These are phyloP conservation scores for Cheilosia urbana DNA, from an alignment of 2,888 invertebrate species.

Conservation along the genomic window DNA sequence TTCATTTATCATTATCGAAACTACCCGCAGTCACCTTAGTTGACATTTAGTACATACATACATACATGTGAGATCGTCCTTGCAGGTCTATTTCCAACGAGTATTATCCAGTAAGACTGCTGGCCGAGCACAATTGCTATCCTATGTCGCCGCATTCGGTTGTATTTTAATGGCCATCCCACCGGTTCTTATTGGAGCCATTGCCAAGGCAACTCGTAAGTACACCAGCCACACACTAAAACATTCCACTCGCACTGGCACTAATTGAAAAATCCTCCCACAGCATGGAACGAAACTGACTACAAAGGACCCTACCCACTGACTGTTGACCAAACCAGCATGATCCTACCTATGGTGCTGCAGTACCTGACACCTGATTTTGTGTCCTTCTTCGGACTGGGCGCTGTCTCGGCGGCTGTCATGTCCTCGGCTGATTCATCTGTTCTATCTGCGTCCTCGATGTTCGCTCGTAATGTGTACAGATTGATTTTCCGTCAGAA, in stretches of 20 bases:
- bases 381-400: conserved; percentile 98
- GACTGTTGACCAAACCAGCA: conserved; percentile 91
- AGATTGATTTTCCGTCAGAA: conserved; percentile 97
- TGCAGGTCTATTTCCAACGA: conserved; percentile 97
- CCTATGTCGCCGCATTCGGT: conserved; percentile 97
- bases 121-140: conserved; percentile 95
- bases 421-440: conserved; percentile 99
- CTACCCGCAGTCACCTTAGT: no score
- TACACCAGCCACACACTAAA: conserved; percentile 58
- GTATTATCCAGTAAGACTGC: conserved; percentile 98
- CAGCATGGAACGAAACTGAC: conserved; percentile 97
- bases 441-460: conserved; percentile 98
- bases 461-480: conserved; percentile 99
- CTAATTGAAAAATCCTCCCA: conserved; percentile 3
- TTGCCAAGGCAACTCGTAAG: conserved; percentile 96
- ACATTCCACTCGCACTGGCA: neutral
- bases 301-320: conserved; percentile 91
- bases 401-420: conserved; percentile 99
- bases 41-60: neutral
- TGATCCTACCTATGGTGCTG: conserved; percentile 98
- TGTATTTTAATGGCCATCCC: conserved; percentile 99
- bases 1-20: no score
- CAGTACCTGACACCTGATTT: conserved; percentile 98
- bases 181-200: conserved; percentile 97
- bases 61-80: neutral